Evolutionary conservation across 2,797 vertebrate genomes (phyloP).

Genomic region (Gorsachius magnificus): DNA sequence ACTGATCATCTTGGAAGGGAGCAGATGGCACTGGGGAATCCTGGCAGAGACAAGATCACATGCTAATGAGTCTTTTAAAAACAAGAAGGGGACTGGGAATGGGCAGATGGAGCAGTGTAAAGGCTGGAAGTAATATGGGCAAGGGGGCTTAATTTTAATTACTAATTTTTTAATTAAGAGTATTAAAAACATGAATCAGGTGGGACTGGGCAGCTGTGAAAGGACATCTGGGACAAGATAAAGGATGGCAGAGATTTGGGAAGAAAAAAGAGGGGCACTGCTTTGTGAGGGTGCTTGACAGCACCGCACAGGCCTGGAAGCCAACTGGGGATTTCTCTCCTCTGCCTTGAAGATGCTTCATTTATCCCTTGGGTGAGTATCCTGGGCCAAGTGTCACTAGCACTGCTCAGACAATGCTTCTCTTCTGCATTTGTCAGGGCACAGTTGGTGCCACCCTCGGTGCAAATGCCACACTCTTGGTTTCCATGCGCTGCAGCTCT

Average conservation of each 20-base stretch:
- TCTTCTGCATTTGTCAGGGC: not conserved
- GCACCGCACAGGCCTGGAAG: rapidly evolving
- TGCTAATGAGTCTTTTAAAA: constrained; percentile 48
- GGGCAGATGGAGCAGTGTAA: constrained; percentile 53
- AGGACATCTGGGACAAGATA: constrained; percentile 36
- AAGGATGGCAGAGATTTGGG: constrained; percentile 22
- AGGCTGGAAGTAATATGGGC: not conserved
- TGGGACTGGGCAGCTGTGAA: constrained; percentile 34
- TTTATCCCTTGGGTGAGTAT: not conserved
- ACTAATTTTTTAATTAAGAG: constrained; percentile 48
- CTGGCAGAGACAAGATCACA: constrained; percentile 45
- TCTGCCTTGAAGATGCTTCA: rapidly evolving
- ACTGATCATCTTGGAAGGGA: constrained; percentile 14
- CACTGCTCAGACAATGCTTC: not conserved
- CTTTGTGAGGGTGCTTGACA: not conserved
- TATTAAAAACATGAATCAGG: constrained; percentile 35
- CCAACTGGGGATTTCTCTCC: not conserved
- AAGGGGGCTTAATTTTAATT: constrained; percentile 56
- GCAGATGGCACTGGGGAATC: constrained; percentile 51
- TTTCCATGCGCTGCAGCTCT: not conserved
- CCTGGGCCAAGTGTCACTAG: not conserved
- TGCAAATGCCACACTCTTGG: rapidly evolving
- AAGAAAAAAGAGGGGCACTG: not conserved
- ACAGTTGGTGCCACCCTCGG: not conserved
- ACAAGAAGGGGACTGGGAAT: not conserved